Evolutionary conservation across 2,113 vertebrate genomes (phyloP).

Genomic region (Archocentrus centrarchus): DNA sequence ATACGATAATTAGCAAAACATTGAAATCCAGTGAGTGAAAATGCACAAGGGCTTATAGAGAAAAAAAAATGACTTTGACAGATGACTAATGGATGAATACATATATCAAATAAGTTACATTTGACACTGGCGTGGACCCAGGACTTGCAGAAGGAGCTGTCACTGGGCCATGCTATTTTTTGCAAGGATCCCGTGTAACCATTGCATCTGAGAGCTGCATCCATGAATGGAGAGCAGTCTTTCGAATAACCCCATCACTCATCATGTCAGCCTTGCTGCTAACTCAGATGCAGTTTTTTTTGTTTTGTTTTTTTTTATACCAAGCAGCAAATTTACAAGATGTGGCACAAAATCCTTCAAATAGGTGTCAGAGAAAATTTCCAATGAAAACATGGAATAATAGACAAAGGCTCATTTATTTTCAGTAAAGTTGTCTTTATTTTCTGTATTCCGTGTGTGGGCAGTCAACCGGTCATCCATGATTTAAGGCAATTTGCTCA

Average conservation of each 20-base stretch:
- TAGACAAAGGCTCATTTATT: background rate
- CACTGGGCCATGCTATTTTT: constrained; percentile 43
- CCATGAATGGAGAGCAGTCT: constrained; percentile 15
- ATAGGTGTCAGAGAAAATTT: constrained; percentile 15
- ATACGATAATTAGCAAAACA: constrained; percentile 68
- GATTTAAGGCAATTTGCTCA: constrained; percentile 19
- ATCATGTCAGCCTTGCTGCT: constrained; percentile 42
- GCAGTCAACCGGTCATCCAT: constrained; percentile 43
- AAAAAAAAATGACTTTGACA: constrained; percentile 62
- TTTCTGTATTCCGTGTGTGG: constrained; percentile 9
- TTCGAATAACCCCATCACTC: constrained; percentile 42
- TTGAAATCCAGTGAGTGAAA: constrained; percentile 62
- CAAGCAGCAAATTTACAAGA: constrained; percentile 36
- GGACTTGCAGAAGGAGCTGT: constrained; percentile 60
- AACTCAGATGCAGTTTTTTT: constrained; percentile 11
- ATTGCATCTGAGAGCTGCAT: constrained; percentile 27
- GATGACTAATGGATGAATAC: constrained; percentile 73
- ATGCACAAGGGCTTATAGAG: constrained; percentile 39
- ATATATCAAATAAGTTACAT: constrained; percentile 56
- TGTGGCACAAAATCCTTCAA: constrained; percentile 17
- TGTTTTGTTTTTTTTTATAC: constrained; percentile 28
- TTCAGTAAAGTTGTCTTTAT: constrained; percentile 1
- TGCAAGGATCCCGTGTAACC: constrained; percentile 37
- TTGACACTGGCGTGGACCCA: constrained; percentile 30
- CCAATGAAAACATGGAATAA: constrained; percentile 10